These are phyloP conservation scores for Virgularia gustaviana DNA, from an alignment of 92 coral and sea anemone genomes.

Conservation along the genomic window DNA sequence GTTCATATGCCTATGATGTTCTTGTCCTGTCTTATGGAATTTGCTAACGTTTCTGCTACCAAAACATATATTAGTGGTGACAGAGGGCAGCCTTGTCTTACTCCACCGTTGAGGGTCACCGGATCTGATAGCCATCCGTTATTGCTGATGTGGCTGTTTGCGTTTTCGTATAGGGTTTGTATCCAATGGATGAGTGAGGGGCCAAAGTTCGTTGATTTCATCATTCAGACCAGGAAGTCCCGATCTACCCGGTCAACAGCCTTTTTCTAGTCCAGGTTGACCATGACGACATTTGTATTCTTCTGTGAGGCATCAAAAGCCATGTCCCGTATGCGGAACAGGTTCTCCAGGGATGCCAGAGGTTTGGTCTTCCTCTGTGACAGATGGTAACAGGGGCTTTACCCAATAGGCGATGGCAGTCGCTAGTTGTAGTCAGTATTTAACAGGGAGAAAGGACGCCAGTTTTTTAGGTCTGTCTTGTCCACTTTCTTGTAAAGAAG, in stretches of 20 bases:
- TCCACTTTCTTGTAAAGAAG: background rate
- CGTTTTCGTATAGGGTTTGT: conserved; percentile 25
- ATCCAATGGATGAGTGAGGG: conserved; percentile 35
- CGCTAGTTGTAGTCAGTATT: conserved; percentile 35
- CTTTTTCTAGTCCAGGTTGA: conserved; percentile 19
- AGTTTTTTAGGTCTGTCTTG: conserved; percentile 25
- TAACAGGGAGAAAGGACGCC: conserved; percentile 37
- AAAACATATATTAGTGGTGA: too few species aligned
- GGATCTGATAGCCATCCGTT: conserved; percentile 13
- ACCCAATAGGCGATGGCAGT: conserved; percentile 23
- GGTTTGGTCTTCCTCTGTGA: conserved; percentile 24
- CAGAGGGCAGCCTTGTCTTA: conserved; percentile 25
- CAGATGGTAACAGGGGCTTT: conserved; percentile 26
- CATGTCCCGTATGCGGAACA: conserved; percentile 17
- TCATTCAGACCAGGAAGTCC: background rate
- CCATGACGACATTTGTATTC: conserved; percentile 10
- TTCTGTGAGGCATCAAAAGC: conserved; percentile 6
- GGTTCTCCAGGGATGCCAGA: background rate
- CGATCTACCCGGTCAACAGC: conserved; percentile 14
- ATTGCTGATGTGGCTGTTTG: conserved; percentile 24
- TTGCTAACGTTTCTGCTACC: too few species aligned
- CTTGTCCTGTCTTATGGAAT: too few species aligned
- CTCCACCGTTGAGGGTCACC: conserved; percentile 32
- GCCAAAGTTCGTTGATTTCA: conserved; percentile 36
- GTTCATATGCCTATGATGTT: too few species aligned